A percentile compares a stretch with the other conserved stretches of the same genome.
Conservation (phyloP, 2,888 invertebrate genomes). For the Orchesellides sinensis region DNA sequence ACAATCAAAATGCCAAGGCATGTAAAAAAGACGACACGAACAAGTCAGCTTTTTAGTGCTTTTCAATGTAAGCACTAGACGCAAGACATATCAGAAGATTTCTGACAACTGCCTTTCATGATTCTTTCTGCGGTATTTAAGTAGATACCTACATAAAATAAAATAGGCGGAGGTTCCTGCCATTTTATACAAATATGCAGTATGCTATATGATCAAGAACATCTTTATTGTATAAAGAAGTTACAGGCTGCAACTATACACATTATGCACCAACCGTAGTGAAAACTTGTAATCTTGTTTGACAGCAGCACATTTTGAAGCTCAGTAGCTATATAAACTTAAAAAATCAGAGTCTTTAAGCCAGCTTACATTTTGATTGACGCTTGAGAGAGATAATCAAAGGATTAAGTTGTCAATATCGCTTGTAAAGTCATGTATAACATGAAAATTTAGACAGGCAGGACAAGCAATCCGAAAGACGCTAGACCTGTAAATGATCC, state of each 20-base stretch:
- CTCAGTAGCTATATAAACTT: no score
- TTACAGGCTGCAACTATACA: no score
- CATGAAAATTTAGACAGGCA: conserved; percentile 58
- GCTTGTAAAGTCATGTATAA: conserved; percentile 58
- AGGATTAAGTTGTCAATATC: conserved; percentile 73
- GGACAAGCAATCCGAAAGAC: conserved; percentile 33
- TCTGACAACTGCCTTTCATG: conserved; percentile 28
- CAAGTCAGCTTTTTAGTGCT: conserved; percentile 62
- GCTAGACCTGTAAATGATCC: conserved; percentile 4
- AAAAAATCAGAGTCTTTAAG: no score
- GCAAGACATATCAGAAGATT: conserved; percentile 4
- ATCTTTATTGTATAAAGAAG: no score
- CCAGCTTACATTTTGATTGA: conserved; percentile 66
- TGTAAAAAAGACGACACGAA: conserved; percentile 48
- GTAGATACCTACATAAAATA: neutral
- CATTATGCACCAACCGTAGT: no score
- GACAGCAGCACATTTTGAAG: neutral
- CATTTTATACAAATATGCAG: no score
- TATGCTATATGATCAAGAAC: no score
- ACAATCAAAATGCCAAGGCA: conserved; percentile 62
- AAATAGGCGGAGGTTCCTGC: neutral
- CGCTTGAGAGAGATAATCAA: conserved; percentile 71
- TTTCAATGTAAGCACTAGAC: conserved; percentile 46
- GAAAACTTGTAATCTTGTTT: no score
- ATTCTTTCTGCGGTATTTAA: neutral